These are phyloP conservation scores for Varanus salvator DNA, from an alignment of 2,113 vertebrate genomes.

Conservation along the genomic window DNA sequence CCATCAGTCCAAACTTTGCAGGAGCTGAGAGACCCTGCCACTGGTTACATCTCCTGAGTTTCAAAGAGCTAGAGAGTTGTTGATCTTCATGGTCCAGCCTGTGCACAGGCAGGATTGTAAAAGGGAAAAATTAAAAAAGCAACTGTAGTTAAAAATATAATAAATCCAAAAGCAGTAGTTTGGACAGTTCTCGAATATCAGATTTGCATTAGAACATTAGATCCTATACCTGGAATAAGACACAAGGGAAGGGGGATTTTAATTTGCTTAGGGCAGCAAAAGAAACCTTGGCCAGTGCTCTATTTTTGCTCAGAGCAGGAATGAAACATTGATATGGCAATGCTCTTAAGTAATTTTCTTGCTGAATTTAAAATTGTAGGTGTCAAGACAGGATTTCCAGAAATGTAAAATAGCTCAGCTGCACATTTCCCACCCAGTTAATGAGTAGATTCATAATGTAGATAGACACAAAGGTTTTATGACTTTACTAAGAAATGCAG, in stretches of 20 bases:
- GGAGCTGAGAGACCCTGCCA: too few species aligned
- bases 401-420: fast-evolving
- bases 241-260: background rate
- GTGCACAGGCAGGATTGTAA: too few species aligned
- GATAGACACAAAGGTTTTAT: background rate
- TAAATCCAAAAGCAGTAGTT: too few species aligned
- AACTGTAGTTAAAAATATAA: too few species aligned
- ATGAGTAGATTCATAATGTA: background rate
- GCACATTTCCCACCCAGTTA: background rate
- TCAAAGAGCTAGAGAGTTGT: too few species aligned
- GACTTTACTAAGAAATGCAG: conserved; percentile 8
- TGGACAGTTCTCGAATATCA: background rate
- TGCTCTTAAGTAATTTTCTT: background rate
- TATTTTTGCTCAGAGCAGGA: background rate
- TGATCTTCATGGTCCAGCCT: too few species aligned
- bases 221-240: background rate
- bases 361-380: conserved; percentile 27
- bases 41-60: too few species aligned
- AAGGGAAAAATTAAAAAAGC: too few species aligned
- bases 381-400: background rate
- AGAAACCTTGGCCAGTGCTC: background rate
- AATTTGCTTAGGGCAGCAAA: background rate
- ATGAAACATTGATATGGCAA: background rate
- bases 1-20: too few species aligned
- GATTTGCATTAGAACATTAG: too few species aligned